Percentiles rank a stretch among this genome's conserved stretches.
phyloP scores from a whole-genome alignment of 1,140 invertebrate species.

The Panagrolaimus sp. region DNA sequence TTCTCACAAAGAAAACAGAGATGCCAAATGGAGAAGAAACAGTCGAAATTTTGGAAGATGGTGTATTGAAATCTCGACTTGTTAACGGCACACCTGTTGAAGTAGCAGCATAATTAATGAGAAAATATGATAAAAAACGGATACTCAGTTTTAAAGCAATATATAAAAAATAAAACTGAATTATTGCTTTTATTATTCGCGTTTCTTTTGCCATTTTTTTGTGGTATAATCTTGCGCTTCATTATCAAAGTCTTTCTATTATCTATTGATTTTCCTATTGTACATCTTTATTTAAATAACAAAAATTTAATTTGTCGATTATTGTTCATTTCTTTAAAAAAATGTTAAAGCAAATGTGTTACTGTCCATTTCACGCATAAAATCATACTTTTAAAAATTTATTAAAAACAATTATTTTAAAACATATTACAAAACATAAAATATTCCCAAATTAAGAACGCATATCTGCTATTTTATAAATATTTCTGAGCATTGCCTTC shows the following conservation, averaged over 20 bases:
- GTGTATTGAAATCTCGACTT: slow-evolving; percentile 86
- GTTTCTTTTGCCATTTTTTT: slow-evolving; percentile 7
- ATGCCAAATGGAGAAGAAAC: slow-evolving; percentile 87
- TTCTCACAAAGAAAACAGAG: slow-evolving; percentile 84
- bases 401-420: too few relatives aligned
- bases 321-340: too few relatives aligned
- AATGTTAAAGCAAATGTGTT: too few relatives aligned
- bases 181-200: background rate
- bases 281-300: background rate
- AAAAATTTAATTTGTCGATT: background rate
- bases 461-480: too few relatives aligned
- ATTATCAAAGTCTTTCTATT: background rate
- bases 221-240: slow-evolving; percentile 9
- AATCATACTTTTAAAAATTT: too few relatives aligned
- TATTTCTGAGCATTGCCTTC: too few relatives aligned
- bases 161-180: slow-evolving; percentile 2
- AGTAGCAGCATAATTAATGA: slow-evolving; percentile 18
- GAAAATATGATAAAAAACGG: slow-evolving; percentile 10
- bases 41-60: slow-evolving; percentile 89
- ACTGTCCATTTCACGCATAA: too few relatives aligned
- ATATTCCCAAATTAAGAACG: too few relatives aligned
- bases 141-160: slow-evolving; percentile 17
- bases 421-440: too few relatives aligned
- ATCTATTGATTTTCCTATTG: background rate
- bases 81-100: slow-evolving; percentile 70